These are phyloP conservation scores for Bombus cullumanus DNA, from an alignment of 1,140 invertebrate species.

Conservation along the genomic window DNA sequence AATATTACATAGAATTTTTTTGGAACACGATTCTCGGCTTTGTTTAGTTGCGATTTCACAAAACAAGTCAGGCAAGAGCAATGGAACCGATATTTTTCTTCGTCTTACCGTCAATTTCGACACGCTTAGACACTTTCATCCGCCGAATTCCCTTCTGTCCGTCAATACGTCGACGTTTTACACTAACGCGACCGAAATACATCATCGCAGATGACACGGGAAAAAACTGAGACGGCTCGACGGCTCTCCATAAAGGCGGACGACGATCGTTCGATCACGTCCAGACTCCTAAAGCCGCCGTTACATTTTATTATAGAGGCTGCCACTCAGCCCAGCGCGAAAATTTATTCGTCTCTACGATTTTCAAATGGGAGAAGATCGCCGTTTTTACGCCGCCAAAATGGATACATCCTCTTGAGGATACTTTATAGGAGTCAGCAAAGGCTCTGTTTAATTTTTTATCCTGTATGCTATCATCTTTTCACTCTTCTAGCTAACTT, in stretches of 20 bases:
- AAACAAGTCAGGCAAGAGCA: neutral
- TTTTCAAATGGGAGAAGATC: constrained; percentile 45
- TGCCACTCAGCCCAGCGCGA: constrained; percentile 38
- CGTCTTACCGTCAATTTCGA: neutral
- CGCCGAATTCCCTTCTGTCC: neutral
- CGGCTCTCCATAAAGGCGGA: constrained; percentile 55
- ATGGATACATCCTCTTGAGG: constrained; percentile 4
- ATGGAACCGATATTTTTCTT: neutral
- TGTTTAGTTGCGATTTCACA: neutral
- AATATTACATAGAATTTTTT: neutral
- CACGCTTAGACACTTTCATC: neutral
- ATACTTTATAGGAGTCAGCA: neutral
- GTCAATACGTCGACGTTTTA: constrained; percentile 31
- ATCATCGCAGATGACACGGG: constrained; percentile 51
- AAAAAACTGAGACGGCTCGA: constrained; percentile 64
- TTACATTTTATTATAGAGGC: constrained; percentile 69
- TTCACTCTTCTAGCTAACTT: neutral
- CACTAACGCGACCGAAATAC: constrained; percentile 56
- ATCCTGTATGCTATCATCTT: neutral
- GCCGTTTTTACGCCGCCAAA: constrained; percentile 20
- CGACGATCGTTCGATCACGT: constrained; percentile 54
- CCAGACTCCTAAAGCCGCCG: constrained; percentile 58
- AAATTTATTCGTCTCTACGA: constrained; percentile 57
- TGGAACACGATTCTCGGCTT: neutral
- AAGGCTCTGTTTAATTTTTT: neutral